A percentile compares a stretch with the other conserved stretches of the same genome.
Evolutionary conservation across 2,113 vertebrate species (phyloP).

Genomic region (Platanista minor): DNA sequence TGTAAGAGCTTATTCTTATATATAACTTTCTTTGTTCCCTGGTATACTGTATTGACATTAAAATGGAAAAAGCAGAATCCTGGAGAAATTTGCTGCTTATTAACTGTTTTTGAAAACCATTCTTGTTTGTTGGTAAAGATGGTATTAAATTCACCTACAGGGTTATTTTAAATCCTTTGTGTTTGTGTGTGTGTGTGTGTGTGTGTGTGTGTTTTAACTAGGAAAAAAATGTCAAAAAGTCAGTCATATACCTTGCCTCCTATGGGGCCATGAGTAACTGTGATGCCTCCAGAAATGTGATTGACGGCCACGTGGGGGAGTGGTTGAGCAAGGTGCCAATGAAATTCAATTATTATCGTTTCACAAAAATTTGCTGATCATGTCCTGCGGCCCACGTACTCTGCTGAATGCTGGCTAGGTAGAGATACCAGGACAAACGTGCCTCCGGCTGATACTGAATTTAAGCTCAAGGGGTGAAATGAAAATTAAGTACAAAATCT

Average conservation of each 20-base stretch:
- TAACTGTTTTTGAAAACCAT: not conserved
- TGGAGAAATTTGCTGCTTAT: not conserved
- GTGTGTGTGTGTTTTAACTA: not conserved
- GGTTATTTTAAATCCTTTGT: not conserved
- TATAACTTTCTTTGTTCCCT: not conserved
- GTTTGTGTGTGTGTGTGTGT: not conserved
- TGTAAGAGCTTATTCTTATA: not conserved
- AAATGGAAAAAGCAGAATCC: not conserved
- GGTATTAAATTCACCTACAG: not conserved
- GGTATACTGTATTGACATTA: not conserved
- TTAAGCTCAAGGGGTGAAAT: too few relatives aligned
- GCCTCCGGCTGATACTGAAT: too few relatives aligned
- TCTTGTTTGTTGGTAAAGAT: not conserved
- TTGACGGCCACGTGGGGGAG: too few relatives aligned
- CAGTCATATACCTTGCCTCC: not conserved
- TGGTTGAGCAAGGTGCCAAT: too few relatives aligned
- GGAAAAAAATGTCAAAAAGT: not conserved
- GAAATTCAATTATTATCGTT: too few relatives aligned
- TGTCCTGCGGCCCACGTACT: too few relatives aligned
- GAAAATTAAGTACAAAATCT: too few relatives aligned
- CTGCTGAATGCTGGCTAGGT: too few relatives aligned
- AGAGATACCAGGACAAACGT: too few relatives aligned
- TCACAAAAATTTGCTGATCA: too few relatives aligned
- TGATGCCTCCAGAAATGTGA: too few relatives aligned
- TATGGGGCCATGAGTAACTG: too few relatives aligned